These are phyloP conservation scores for Gadopsis marmoratus DNA, from an alignment of 2,797 vertebrate species.

Conservation along the genomic window DNA sequence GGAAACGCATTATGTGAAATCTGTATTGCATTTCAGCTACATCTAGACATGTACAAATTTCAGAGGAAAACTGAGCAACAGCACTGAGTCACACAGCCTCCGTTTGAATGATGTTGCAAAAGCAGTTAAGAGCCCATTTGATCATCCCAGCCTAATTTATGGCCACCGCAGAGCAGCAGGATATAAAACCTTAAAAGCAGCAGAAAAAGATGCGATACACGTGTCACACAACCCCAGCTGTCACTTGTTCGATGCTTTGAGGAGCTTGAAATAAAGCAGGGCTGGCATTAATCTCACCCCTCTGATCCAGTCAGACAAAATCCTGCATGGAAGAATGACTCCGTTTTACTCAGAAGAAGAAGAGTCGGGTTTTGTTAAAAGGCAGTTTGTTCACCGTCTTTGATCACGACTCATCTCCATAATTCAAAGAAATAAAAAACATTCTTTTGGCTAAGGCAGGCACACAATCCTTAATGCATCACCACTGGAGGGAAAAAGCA, in stretches of 20 bases:
- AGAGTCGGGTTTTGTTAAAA: slow-evolving; percentile 17
- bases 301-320: slow-evolving; percentile 5
- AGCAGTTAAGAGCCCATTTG: background rate
- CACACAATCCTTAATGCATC: background rate
- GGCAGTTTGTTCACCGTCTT: slow-evolving; percentile 1
- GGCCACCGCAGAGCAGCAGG: background rate
- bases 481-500: background rate
- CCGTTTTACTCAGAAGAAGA: slow-evolving; percentile 11
- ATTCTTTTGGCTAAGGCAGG: background rate
- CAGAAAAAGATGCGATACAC: background rate
- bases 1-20: background rate
- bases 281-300: slow-evolving; percentile 15
- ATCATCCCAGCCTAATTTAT: background rate
- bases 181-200: background rate
- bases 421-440: slow-evolving; percentile 12
- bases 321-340: slow-evolving; percentile 20
- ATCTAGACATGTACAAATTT: background rate
- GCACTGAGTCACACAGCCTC: background rate
- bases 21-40: background rate
- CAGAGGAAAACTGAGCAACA: slow-evolving; percentile 18
- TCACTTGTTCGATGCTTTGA: slow-evolving; percentile 23
- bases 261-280: slow-evolving; percentile 20
- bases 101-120: slow-evolving; percentile 7
- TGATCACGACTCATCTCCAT: slow-evolving; percentile 39
- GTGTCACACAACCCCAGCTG: slow-evolving; percentile 12